Evolutionary conservation across 2,797 vertebrate species (phyloP), one percentile per base, ranked within the genome.

Genomic region (Melanotaenia maccullochi): DNA sequence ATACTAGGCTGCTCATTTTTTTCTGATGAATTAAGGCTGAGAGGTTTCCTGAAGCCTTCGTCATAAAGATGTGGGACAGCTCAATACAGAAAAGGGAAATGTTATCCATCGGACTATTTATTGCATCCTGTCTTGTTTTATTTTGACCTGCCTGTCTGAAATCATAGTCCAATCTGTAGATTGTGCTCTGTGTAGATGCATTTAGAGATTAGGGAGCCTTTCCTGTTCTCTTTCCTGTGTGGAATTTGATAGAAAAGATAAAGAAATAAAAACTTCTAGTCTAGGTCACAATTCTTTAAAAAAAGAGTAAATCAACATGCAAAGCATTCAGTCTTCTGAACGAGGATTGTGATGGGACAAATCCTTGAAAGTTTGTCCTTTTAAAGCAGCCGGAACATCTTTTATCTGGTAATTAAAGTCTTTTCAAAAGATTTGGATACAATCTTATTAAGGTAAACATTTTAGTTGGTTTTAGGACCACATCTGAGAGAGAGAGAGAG

Each of bases 31-130:
- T 56, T 6, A 4, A 22, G 13, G 56, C 24, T 1, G 22, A 35
- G 9, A 40, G 44, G 38, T 36, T 32, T 33, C 76, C 35, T 63
- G 20, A 38, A 57, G 42, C 74, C 58, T 72, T 76, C 35, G 62
- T 64, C 54, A 79, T 68, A 24, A 72, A 28, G 30, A 18, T 55
- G 25, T 0, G 20, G 5, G 38, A 14, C 42, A 22, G 22, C 35
- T 54, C 24, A 55, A 30, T 70, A 68, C 35, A 70, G 30, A 68
- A 38, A 38, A 14, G 30, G 9, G 8, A 30, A 35, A 18, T 56
- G 12, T 28, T 56, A 73, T 44, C 24, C 54, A 28, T 66, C 58
- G 49, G n/a, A 22, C 49, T 9, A 24, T 65, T 71, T 35, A 35
- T 44, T 52, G 28, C 22, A 33, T 28, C 38, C 6, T 24, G 36